Conservation (phyloP, 1,140 invertebrate genomes). For the Brachionus plicatilis region DNA sequence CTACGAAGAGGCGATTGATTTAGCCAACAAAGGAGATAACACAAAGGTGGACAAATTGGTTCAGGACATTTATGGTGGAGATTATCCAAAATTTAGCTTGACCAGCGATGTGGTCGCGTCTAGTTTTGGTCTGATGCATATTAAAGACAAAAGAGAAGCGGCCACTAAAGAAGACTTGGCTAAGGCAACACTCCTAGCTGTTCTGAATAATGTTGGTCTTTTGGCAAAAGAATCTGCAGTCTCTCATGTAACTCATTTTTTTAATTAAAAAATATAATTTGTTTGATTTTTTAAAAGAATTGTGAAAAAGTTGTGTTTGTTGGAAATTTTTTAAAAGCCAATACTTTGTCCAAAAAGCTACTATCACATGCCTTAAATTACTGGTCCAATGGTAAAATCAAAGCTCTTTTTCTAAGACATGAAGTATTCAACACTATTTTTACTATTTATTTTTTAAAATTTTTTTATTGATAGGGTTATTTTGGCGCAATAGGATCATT, state of each 20-base stretch:
- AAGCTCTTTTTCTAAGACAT: constrained; percentile 90
- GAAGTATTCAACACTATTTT: constrained; percentile 63
- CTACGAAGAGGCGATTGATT: constrained; percentile 92
- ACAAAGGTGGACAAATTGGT: constrained; percentile 91
- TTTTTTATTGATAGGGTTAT: constrained; percentile 28
- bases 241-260: constrained; percentile 67
- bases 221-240: constrained; percentile 91
- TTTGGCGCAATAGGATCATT: constrained; percentile 36
- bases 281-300: constrained; percentile 57
- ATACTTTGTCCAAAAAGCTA: constrained; percentile 93
- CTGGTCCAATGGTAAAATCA: constrained; percentile 90
- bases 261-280: background rate
- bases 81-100: constrained; percentile 83
- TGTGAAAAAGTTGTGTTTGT: constrained; percentile 79
- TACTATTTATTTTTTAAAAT: background rate
- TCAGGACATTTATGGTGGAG: constrained; percentile 92
- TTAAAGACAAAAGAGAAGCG: constrained; percentile 69
- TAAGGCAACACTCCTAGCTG: constrained; percentile 88
- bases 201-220: constrained; percentile 97
- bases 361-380: constrained; percentile 96
- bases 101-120: constrained; percentile 82
- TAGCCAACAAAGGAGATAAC: constrained; percentile 86
- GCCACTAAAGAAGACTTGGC: constrained; percentile 84
- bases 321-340: constrained; percentile 93
- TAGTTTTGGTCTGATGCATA: constrained; percentile 93